phyloP scores from a whole-genome alignment of 1,140 invertebrate genomes.

The Polyergus mexicanus region DNA sequence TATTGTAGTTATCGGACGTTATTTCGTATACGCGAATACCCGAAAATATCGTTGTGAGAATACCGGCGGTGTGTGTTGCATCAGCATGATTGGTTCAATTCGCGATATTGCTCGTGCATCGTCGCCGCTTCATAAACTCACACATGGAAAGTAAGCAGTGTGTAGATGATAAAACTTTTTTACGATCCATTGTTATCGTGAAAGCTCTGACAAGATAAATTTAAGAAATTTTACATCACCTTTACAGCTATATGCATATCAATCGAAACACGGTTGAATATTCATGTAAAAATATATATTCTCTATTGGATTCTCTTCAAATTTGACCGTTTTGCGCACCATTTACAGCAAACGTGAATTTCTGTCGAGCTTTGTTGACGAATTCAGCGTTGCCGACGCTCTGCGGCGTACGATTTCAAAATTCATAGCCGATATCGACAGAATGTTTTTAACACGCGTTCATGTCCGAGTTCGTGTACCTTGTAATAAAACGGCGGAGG shows the following conservation, averaged over 20 bases:
- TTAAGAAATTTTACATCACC: constrained; percentile 9
- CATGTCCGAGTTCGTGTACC: neutral
- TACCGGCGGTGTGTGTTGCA: constrained; percentile 8
- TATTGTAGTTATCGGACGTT: constrained; percentile 13
- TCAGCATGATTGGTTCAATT: constrained; percentile 57
- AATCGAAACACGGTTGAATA: neutral
- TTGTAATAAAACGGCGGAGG: constrained; percentile 3
- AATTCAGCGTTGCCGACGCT: constrained; percentile 68
- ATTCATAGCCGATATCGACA: constrained; percentile 71
- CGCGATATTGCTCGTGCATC: constrained; percentile 56
- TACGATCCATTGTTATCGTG: neutral
- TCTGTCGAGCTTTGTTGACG: constrained; percentile 69
- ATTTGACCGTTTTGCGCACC: constrained; percentile 73
- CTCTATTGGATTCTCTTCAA: constrained; percentile 55
- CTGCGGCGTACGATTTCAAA: constrained; percentile 66
- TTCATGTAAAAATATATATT: neutral
- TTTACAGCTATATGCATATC: neutral
- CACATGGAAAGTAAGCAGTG: constrained; percentile 15
- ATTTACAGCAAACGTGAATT: constrained; percentile 72
- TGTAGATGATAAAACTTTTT: constrained; percentile 39
- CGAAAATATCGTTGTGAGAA: constrained; percentile 50
- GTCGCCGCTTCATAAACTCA: constrained; percentile 39
- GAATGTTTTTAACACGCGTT: constrained; percentile 45
- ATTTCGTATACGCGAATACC: constrained; percentile 39
- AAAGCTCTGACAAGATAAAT: neutral